Base-by-base conservation (phyloP, 2,888 invertebrate genomes). In the Drosophila limbata region DNA sequence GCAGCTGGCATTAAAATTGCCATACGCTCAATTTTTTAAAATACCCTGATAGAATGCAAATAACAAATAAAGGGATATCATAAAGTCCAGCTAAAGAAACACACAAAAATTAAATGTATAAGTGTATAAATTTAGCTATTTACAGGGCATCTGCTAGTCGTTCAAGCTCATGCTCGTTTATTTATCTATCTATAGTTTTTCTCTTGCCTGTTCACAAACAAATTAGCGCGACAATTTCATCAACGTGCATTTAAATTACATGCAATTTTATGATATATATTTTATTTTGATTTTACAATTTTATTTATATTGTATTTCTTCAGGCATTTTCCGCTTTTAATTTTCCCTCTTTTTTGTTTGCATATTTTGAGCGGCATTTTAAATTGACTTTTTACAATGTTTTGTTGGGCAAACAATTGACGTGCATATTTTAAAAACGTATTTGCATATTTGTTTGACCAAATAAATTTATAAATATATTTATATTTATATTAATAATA, bases 311-410 rank as follows among this genome's bases (percentile, higher is more conserved):
- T 10, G 40, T 17, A 57, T 50, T 39, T 51, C 51, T 53, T 39
- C 25, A 5, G 35, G 21, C 35, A 37, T 52, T 52, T 52, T 25
- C 6, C 40, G 19, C 3, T 42, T 33, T 33, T 31, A 13, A n/a
- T 10, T 13, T 40, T 42, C 21, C 28, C 39, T 39, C 17, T 47
- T 59, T 73, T 73, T 45, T 55, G 28, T 69, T 65, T 53, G 45
- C 56, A 60, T 72, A 50, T 60, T 42, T 40, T 33, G 40, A 44
- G 57, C 48, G 28, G 25, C 66, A 53, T 45, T 68, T 61, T 73
- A 66, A 80, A 77, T 80, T 86, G 81, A 67, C 87, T 88, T 84
- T 84, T 73, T 67, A 60, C 69, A 40, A 33, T 48, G 17, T 69
- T 75, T 66, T 59, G 51, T 57, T 52, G 19, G 25, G 56, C 64